A percentile compares a stretch with the other conserved stretches of the same genome.
Evolutionary conservation across 2,113 vertebrate species (phyloP).

Genomic region (Hypomesus transpacificus): DNA sequence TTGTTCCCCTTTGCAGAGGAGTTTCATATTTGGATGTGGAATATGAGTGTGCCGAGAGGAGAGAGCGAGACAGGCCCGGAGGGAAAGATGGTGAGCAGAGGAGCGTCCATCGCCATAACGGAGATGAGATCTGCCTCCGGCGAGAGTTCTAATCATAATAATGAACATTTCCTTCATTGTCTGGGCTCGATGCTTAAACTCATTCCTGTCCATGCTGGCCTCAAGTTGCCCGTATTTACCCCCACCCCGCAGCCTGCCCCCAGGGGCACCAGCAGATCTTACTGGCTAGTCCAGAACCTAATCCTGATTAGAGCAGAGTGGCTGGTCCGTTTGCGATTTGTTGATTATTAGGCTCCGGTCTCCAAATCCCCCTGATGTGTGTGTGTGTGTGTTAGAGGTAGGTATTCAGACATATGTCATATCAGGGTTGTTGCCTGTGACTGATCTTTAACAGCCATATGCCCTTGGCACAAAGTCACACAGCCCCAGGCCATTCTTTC

Average conservation of each 20-base stretch:
- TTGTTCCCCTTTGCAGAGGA: no score
- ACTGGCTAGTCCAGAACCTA: no score
- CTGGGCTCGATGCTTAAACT: constrained; percentile 37
- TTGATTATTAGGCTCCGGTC: constrained; percentile 14
- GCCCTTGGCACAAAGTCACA: constrained; percentile 56
- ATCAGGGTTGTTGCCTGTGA: constrained; percentile 17
- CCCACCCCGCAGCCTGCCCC: constrained; percentile 22
- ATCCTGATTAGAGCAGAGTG: constrained; percentile 11
- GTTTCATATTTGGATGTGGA: constrained; percentile 18
- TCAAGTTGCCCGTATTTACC: constrained; percentile 37
- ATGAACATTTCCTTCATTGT: constrained; percentile 55
- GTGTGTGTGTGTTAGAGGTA: neutral
- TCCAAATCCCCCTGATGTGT: constrained; percentile 9
- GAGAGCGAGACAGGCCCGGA: constrained; percentile 1
- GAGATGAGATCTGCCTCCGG: constrained; percentile 29
- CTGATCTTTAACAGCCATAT: constrained; percentile 42
- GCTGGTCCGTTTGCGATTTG: constrained; percentile 25
- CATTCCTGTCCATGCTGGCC: constrained; percentile 29
- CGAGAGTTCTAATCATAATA: constrained; percentile 53
- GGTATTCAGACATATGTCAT: constrained; percentile 38
- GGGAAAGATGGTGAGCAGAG: constrained; percentile 25
- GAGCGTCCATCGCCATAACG: constrained; percentile 26
- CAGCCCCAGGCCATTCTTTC: constrained; percentile 31
- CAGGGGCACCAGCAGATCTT: neutral
- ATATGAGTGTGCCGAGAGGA: constrained; percentile 8